Conservation (phyloP, 2,113 vertebrate genomes). For the Mellivora capensis region DNA sequence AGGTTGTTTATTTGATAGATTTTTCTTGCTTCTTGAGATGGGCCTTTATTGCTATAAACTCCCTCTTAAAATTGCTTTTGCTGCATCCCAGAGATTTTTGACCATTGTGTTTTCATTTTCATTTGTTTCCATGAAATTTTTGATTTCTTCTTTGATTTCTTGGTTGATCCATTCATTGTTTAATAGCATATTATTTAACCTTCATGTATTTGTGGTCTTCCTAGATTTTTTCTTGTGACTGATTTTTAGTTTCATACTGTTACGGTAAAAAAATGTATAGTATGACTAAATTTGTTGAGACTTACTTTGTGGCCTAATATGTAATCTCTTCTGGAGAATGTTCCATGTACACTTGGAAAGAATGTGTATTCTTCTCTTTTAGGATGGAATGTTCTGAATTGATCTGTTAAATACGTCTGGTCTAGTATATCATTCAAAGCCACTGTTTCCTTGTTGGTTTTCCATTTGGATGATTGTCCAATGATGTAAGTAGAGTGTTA, state of each 20-base stretch:
- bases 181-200: too few species aligned
- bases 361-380: not conserved
- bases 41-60: not conserved
- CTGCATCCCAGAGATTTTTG: not conserved
- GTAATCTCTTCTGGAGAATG: not conserved
- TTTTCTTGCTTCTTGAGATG: not conserved
- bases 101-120: too few species aligned
- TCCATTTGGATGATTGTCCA: not conserved
- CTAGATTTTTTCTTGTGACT: not conserved
- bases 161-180: too few species aligned
- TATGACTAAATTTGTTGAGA: not conserved
- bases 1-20: not conserved
- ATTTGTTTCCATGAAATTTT: too few species aligned
- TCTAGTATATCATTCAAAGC: not conserved
- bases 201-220: not conserved
- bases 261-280: not conserved
- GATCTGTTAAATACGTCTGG: not conserved
- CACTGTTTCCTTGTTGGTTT: not conserved
- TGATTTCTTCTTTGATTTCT: too few species aligned
- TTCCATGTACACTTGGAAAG: not conserved
- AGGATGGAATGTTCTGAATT: not conserved
- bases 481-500: not conserved
- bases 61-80: not conserved
- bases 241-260: not conserved
- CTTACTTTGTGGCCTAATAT: not conserved